Evolutionary conservation across 2,888 invertebrate genomes (phyloP), one percentile per base, ranked within the genome.

Genomic region (Corythucha ciliata): DNA sequence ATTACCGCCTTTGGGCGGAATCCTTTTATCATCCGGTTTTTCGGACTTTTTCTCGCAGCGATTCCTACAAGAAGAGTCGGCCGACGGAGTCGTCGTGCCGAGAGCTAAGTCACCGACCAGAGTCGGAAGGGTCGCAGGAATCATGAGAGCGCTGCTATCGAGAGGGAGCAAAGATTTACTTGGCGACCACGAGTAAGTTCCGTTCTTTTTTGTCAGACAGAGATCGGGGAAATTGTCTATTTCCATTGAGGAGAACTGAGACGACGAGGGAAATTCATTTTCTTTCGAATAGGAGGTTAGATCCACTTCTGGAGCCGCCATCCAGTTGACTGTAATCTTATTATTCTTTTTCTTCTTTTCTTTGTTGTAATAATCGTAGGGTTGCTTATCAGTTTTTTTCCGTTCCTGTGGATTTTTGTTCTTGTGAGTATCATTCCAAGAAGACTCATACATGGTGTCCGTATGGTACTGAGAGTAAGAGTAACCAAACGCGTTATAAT

Each of bases 41-140:
- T 56, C 56, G 8, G 40, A 36, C 2, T 25, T 29, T 34, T 56
- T 56, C 47, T 51, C 54, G n/a, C 20, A n/a, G 8, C 45, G 44
- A 26, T 14, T 18, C 21, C 51, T 41, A 12, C 47, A 44, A 4
- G 24, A 18, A 25, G 52, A 59, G 10, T 48, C 46, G 37, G 56
- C 57, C 6, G 56, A 50, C 12, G 60, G 58, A 12, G 57, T 58
- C 21, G 55, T 46, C n/a, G 62, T 62, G 26, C 71, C 70, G 7
- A 78, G 62, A 1, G 78, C 77, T 41, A 78, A 64, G 65, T 78
- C 78, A 2, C 78, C 76, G 1, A 78, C 74, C 36, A 79, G 63
- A n/a, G 77, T 76, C 6, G 78, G 76, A 44, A 78, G 64, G 18
- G 77, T 74, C 1, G 71, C 69, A 2, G 74, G 71, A 2, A 74